Evolutionary conservation across 2,797 vertebrate species (phyloP), one percentile per base, ranked within the genome.

Genomic region (Graptemys geographica): DNA sequence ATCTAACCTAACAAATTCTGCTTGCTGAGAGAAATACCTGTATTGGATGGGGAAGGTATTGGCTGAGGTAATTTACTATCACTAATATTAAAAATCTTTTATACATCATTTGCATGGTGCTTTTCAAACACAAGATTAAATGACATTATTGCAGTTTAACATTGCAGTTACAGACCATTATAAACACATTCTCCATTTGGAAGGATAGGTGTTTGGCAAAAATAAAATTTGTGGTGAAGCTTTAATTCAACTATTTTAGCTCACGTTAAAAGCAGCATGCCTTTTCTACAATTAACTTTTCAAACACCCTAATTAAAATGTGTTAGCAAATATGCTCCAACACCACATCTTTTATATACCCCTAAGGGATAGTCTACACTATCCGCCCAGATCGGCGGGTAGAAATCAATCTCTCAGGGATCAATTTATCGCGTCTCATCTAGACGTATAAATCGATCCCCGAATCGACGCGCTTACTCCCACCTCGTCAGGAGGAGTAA

Each of bases 1-100:
- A 96, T 96, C 96, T 93, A 28, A 96, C 92, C 89, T 96, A 98
- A 97, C 93, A 97, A 94, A 97, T 96, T 97, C 94, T 97, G 95
- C 80, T 89, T 93, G 94, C 94, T 93, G 94, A 97, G 93, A 96
- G 95, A 97, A 97, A 96, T 96, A 97, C 95, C 93, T 94, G 62
- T 88, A 96, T 87, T 94, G 83, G 91, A 95, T 93, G 83, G 51
- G 90, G 84, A 88, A 95, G 95, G 95, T 95, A 95, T 96, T 95
- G 96, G 90, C 91, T 94, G 47, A 47, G 53, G 90, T 96, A 84
- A 62, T 95, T 95, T 93, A 95, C 87, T 92, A 90, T 93, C 87
- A 97, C 89, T 93, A 93, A 90, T 90, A 86, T 93, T 95, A 96
- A 96, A 95, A 96, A 59, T 65, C 72, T 94, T 94, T 96, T 96